Conservation (phyloP, 2,797 vertebrate genomes). For the Antrozous pallidus region DNA sequence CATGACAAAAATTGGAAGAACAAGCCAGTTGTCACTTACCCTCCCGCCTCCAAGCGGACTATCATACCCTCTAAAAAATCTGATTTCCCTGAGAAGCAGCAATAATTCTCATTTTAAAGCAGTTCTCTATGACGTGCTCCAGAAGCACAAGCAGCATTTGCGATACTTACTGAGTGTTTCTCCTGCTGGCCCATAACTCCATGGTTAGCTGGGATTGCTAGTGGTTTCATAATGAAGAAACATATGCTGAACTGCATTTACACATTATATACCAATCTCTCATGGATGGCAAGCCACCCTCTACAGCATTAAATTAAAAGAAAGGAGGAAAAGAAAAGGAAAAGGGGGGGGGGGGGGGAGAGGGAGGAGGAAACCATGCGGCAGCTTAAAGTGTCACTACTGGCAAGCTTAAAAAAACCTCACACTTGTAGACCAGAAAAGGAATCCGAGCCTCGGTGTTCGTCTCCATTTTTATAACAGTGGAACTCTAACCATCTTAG, state of each 20-base stretch:
- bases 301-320: slow-evolving; percentile 82
- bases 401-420: slow-evolving; percentile 80
- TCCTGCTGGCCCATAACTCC: slow-evolving; percentile 98
- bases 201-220: slow-evolving; percentile 95
- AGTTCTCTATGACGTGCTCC: slow-evolving; percentile 70
- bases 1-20: slow-evolving; percentile 40
- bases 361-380: slow-evolving; percentile 78
- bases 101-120: slow-evolving; percentile 73
- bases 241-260: slow-evolving; percentile 88
- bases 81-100: slow-evolving; percentile 55
- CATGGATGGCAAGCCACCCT: slow-evolving; percentile 83
- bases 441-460: slow-evolving; percentile 80
- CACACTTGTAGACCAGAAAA: slow-evolving; percentile 83
- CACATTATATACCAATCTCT: slow-evolving; percentile 90
- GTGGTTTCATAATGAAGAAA: slow-evolving; percentile 98
- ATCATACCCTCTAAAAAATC: slow-evolving; percentile 41
- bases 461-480: slow-evolving; percentile 84
- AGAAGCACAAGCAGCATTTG: slow-evolving; percentile 79
- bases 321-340: slow-evolving; percentile 47
- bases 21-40: slow-evolving; percentile 57
- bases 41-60: slow-evolving; percentile 58
- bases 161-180: slow-evolving; percentile 95
- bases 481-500: slow-evolving; percentile 81
- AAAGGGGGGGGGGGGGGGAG: not conserved
- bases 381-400: slow-evolving; percentile 87